Evolutionary conservation across 2,888 invertebrate genomes (phyloP).

Genomic region (Oligia strigilis): DNA sequence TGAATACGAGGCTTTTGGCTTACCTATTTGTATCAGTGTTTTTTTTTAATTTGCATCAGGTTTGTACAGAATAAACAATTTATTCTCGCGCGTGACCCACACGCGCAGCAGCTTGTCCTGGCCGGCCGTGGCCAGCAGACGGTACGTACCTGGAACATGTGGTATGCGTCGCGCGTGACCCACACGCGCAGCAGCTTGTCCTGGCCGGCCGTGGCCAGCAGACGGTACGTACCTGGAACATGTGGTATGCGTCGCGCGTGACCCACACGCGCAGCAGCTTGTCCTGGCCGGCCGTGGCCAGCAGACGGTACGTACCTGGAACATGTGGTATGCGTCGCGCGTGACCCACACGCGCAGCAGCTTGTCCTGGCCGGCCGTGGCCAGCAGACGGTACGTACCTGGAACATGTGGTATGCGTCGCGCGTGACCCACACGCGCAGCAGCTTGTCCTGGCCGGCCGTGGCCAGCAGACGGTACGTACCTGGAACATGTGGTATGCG

Average conservation of each 20-base stretch:
- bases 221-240: conserved; percentile 84
- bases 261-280: conserved; percentile 98
- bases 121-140: too few relatives aligned
- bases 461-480: too few relatives aligned
- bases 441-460: conserved; percentile 83
- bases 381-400: too few relatives aligned
- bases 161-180: conserved; percentile 97
- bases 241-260: conserved; percentile 94
- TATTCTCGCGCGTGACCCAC: conserved; percentile 75
- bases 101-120: conserved; percentile 94
- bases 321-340: too few relatives aligned
- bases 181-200: conserved; percentile 98
- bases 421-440: conserved; percentile 93
- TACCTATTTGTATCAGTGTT: background rate
- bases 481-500: conserved; percentile 92
- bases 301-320: conserved; percentile 80
- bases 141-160: conserved; percentile 66
- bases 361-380: too few relatives aligned
- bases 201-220: conserved; percentile 99
- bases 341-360: too few relatives aligned
- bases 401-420: too few relatives aligned
- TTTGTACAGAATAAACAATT: background rate
- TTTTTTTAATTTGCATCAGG: background rate
- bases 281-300: conserved; percentile 99
- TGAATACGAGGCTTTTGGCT: background rate